Conservation (phyloP, 2,888 invertebrate species). For the Chalcosyrphus nemorum region DNA sequence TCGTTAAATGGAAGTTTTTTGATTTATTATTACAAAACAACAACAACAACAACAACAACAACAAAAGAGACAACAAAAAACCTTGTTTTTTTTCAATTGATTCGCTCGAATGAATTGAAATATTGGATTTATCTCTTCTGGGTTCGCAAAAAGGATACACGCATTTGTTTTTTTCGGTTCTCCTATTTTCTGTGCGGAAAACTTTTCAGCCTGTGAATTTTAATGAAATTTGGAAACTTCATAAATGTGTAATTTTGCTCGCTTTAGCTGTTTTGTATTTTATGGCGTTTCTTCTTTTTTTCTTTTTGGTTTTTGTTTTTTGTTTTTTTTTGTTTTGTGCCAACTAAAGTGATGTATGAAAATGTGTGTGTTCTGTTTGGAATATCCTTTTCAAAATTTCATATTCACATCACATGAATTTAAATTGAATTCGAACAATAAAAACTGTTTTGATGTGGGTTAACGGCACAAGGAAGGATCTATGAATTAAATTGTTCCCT, state of each 20-base stretch:
- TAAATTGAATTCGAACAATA: background rate
- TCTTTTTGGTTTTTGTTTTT: background rate
- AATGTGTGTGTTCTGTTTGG: background rate
- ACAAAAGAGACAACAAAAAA: no score
- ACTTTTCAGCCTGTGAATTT: slow-evolving; percentile 19
- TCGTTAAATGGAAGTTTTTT: slow-evolving; percentile 4
- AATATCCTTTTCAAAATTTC: background rate
- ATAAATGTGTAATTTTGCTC: slow-evolving; percentile 19
- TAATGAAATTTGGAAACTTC: slow-evolving; percentile 33
- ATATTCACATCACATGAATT: background rate
- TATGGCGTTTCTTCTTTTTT: background rate
- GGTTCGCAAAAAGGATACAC: background rate
- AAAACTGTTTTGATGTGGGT: background rate
- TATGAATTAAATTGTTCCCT: background rate
- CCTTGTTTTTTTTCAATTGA: background rate
- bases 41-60: background rate
- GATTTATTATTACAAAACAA: slow-evolving; percentile 19
- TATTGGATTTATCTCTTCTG: background rate
- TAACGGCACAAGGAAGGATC: background rate
- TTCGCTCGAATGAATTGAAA: slow-evolving; percentile 18
- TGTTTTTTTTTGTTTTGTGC: background rate
- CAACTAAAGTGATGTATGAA: background rate
- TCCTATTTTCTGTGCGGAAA: background rate
- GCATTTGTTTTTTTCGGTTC: background rate
- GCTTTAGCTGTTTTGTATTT: background rate